Evolutionary conservation across 2,113 vertebrate genomes (phyloP), one percentile per base, ranked within the genome.

Genomic region (Oreocharis arfaki): DNA sequence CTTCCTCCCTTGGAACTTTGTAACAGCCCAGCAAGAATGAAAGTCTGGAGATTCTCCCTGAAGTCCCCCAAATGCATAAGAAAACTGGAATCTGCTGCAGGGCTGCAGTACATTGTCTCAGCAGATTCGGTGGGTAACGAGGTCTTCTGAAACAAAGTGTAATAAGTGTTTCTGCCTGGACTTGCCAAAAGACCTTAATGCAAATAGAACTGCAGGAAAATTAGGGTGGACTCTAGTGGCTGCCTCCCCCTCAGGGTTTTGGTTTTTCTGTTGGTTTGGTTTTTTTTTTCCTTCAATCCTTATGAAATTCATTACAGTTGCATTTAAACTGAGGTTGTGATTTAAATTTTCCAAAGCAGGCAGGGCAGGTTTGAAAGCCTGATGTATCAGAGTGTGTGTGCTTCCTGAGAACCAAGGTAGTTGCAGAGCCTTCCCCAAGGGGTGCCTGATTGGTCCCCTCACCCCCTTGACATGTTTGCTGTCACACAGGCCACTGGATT

Each of bases 271-370:
- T 26, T 68, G 28, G 6, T 10, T 10, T 53, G 32, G 64, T 30
- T 35, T 35, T 47, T 60, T 55, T 39, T 41, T 7, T 0, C 1
- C 44, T 90, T 89, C 90, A 89, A 68, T 95, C 73, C 61, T 82
- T 73, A 90, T 90, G 56, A 90, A 94, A 90, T 96, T 89, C 88
- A 96, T 96, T 93, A 93, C 60, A 77, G 68, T 87, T 83, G 90
- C 73, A 84, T 94, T 92, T 94, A 70, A 94, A 90, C 76, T 32
- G 57, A 93, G 67, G 90, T 76, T 76, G 79, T 35, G 86, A 93
- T 96, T 97, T 96, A 92, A 89, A 82, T 96, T 94, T 95, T 60
- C 88, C 65, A 70, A 90, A 96, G 92, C 92, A 96, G 93, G 92
- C 88, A 90, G n/a, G 73, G 71, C 92, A 95, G 96, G 95, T 94